Evolutionary conservation across 2,888 invertebrate genomes (phyloP), one percentile per base, ranked within the genome.

Genomic region (Ophion costatus): DNA sequence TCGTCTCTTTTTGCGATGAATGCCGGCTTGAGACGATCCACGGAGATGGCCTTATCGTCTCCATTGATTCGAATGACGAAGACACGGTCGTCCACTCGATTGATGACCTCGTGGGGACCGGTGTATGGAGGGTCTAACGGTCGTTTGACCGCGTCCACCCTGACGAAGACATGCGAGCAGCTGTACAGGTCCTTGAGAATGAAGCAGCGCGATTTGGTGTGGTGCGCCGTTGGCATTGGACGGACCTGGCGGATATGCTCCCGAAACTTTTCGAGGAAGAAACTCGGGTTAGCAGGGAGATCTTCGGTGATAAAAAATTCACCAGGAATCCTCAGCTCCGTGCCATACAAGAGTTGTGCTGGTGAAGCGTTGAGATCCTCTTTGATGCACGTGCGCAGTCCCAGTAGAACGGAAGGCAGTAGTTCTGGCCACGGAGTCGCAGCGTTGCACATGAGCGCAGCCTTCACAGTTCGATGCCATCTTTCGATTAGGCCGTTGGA

Each of bases 61-160:
- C 45, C 45, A 9, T 45, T 45, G 45, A 9, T 6, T 1, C 45
- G 45, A 0, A 45, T 9, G 45, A 45, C 10, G 10, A 45, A 45
- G 7, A 45, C 10, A 9, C 45, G 7, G 2, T 45, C 45, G 45
- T 45, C 45, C 7, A 45, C 45, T 45, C 45, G 45, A 11, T 83
- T 70, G 33, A 88, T 14, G 0, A 89, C 81, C 66, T 86, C 82
- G 71, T 86, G 80, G 10, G 88, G 89, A 69, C 87, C 86, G 80
- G 77, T 83, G 83, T 88, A 91, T 75, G 89, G 88, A 74, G 69
- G 86, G 24, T 86, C 81, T 2, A 88, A 77, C 0, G 87, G 71
- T 51, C 76, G 76, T 64, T 75, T 77, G 10, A 80, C 80, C 4
- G 42, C 22, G 14, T 86, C 85, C 1, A 63, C 59, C 38, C 87